Conservation (phyloP, 1,140 invertebrate species). For the Diuraphis noxia region DNA sequence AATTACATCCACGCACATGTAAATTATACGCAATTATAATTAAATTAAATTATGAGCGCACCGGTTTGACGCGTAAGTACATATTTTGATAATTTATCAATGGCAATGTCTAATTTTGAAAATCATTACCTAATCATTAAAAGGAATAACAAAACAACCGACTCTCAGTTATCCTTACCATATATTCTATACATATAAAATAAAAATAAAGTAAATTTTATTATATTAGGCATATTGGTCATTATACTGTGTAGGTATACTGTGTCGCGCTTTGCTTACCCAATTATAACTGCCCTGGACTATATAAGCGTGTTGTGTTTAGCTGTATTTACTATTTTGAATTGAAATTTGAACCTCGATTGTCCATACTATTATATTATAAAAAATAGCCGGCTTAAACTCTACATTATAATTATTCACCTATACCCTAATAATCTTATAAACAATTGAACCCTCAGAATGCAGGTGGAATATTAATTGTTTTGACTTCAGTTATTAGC, state of each 20-base stretch:
- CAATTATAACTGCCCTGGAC: too few species aligned
- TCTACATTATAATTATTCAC: not conserved
- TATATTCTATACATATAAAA: not conserved
- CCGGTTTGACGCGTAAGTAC: not conserved
- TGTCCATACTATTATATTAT: not conserved
- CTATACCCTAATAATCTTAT: not conserved
- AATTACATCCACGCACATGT: not conserved
- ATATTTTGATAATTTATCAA: not conserved
- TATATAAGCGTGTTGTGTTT: too few species aligned
- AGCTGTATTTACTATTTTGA: not conserved
- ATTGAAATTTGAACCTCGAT: not conserved
- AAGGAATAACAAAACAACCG: not conserved
- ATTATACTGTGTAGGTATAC: not conserved
- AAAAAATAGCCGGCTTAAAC: not conserved
- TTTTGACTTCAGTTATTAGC: not conserved
- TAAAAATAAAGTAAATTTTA: too few species aligned
- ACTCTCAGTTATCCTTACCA: not conserved
- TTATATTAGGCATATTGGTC: too few species aligned
- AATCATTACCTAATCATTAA: not conserved
- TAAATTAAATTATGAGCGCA: not conserved
- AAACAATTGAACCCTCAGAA: not conserved
- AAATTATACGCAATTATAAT: not conserved
- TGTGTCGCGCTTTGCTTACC: not conserved
- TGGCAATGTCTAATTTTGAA: not conserved
- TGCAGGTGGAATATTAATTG: not conserved